phyloP scores from a whole-genome alignment of 2,113 vertebrate genomes.

The Myotis brandtii region DNA sequence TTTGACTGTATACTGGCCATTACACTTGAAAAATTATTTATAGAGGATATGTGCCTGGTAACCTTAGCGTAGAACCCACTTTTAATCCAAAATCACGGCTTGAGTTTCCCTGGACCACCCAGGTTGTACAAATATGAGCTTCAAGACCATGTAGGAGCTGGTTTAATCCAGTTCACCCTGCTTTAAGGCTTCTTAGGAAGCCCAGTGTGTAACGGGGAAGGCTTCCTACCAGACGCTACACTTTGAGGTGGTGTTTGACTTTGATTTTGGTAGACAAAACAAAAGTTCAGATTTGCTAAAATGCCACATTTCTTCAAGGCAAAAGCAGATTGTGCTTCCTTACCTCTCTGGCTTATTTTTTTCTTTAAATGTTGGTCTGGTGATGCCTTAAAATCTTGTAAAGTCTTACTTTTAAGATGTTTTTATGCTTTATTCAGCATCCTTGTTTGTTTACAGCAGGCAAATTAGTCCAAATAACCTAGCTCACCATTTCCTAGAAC shows the following conservation, averaged over 20 bases:
- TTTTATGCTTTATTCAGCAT: background rate
- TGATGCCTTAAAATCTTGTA: background rate
- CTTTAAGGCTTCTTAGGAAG: slow-evolving; percentile 13
- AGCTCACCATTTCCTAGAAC: background rate
- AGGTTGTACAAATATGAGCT: background rate
- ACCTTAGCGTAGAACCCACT: slow-evolving; percentile 20
- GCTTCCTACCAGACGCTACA: background rate
- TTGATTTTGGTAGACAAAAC: slow-evolving; percentile 39
- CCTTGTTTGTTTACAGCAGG: background rate
- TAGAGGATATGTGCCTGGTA: slow-evolving; percentile 10
- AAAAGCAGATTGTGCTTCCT: background rate
- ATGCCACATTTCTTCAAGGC: background rate
- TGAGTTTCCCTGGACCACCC: background rate
- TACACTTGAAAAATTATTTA: slow-evolving; percentile 46
- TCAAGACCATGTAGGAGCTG: background rate
- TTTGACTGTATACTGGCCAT: slow-evolving; percentile 42
- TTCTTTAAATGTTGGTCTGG: background rate
- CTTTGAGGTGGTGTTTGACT: slow-evolving; percentile 8
- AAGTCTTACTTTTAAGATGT: background rate
- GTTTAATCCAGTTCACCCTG: background rate
- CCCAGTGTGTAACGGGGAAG: background rate
- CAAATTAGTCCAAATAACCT: background rate
- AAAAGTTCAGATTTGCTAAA: slow-evolving; percentile 13
- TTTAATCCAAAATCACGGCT: slow-evolving; percentile 18
- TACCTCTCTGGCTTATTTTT: background rate